These are phyloP conservation scores for Phrynosoma platyrhinos DNA, from an alignment of 2,113 vertebrate species.

Conservation along the genomic window DNA sequence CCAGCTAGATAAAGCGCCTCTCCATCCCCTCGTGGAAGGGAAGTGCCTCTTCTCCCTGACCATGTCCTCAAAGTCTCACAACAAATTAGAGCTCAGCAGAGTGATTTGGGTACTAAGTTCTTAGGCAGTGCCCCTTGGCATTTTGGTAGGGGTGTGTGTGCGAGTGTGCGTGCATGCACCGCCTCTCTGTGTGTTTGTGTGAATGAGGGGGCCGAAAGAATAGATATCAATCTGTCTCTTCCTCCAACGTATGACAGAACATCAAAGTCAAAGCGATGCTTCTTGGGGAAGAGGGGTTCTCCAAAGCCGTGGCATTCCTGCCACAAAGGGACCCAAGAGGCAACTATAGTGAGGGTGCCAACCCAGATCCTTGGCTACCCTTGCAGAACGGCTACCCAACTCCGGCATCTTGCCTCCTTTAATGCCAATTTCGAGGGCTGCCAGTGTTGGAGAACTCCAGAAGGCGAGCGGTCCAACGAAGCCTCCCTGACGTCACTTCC, in stretches of 20 bases:
- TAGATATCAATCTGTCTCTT: neutral
- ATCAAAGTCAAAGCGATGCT: neutral
- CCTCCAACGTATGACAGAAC: neutral
- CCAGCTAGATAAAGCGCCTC: conserved; percentile 74
- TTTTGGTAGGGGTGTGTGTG: neutral
- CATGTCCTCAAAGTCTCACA: conserved; percentile 76
- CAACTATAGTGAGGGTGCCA: neutral
- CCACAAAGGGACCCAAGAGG: neutral
- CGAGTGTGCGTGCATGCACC: neutral
- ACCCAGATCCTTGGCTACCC: neutral
- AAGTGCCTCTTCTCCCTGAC: conserved; percentile 21
- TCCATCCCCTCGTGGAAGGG: conserved; percentile 60
- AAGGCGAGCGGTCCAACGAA: neutral
- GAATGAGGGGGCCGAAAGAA: neutral
- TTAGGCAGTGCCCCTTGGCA: conserved; percentile 55
- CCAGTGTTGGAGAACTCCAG: neutral
- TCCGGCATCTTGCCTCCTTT: neutral
- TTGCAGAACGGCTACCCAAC: neutral
- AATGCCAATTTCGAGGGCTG: neutral
- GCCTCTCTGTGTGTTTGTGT: neutral
- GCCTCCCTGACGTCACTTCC: neutral
- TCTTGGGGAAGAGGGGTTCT: neutral
- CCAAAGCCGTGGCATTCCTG: neutral
- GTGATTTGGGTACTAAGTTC: conserved; percentile 64
- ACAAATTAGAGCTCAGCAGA: conserved; percentile 69